Evolutionary conservation across 2,797 vertebrate genomes (phyloP).

Genomic region (Pseudochaenichthys georgianus): DNA sequence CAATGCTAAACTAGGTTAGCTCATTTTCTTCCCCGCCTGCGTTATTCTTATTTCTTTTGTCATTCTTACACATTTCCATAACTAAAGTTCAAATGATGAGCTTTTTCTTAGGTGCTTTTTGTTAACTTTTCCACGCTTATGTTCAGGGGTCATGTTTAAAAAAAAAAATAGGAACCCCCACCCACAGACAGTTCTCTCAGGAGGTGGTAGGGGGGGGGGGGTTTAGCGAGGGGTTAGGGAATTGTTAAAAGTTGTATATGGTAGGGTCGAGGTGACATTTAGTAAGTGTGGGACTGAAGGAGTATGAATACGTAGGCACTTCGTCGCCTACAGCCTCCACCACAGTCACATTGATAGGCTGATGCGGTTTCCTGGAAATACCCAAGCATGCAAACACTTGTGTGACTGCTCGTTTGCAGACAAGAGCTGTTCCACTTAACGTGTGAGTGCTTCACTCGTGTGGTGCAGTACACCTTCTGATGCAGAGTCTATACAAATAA

Average conservation of each 20-base stretch:
- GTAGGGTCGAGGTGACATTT: constrained; percentile 79
- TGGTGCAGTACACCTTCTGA: background rate
- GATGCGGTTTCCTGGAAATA: constrained; percentile 82
- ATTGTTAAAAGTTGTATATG: constrained; percentile 61
- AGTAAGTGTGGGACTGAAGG: constrained; percentile 58
- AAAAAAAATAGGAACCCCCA: constrained; percentile 42
- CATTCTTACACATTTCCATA: constrained; percentile 47
- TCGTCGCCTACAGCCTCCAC: constrained; percentile 40
- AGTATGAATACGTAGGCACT: constrained; percentile 53
- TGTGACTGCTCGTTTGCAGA: too few relatives aligned
- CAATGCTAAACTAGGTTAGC: constrained; percentile 47
- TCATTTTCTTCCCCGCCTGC: constrained; percentile 23
- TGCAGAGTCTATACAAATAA: constrained; percentile 2
- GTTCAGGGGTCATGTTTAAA: constrained; percentile 37
- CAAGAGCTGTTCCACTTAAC: constrained; percentile 28
- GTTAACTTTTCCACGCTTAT: constrained; percentile 54
- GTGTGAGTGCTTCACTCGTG: constrained; percentile 9
- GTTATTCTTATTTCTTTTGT: constrained; percentile 37
- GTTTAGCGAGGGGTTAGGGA: constrained; percentile 57
- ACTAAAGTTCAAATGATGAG: constrained; percentile 34
- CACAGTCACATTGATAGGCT: constrained; percentile 47
- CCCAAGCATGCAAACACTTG: constrained; percentile 62
- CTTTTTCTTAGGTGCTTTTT: constrained; percentile 58
- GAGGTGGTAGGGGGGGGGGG: constrained; percentile 68
- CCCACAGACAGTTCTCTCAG: constrained; percentile 20